Percentiles rank a stretch among this genome's conserved stretches.
These are phyloP conservation scores for Glossophaga mutica DNA, from an alignment of 2,797 vertebrate genomes.

Conservation along the genomic window DNA sequence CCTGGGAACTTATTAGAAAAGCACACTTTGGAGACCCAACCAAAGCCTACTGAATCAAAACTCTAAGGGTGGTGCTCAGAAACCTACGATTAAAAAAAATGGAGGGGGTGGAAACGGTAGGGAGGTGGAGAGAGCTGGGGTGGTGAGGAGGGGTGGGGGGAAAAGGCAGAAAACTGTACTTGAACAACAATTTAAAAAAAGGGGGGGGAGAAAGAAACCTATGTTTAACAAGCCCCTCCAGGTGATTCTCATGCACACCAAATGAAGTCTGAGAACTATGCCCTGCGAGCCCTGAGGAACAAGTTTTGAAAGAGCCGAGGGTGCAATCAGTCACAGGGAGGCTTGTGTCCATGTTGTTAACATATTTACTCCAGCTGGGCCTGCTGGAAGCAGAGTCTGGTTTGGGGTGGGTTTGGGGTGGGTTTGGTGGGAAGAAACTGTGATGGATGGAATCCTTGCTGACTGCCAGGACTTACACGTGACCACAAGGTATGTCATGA, in stretches of 20 bases:
- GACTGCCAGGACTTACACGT: neutral
- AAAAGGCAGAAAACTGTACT: no score
- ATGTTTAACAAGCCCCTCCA: neutral
- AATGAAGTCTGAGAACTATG: neutral
- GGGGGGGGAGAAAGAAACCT: no score
- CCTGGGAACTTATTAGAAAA: neutral
- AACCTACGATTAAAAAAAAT: neutral
- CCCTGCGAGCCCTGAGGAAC: neutral
- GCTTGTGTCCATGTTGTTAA: rapidly evolving
- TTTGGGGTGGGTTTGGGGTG: neutral
- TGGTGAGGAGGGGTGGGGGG: no score
- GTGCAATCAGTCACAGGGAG: neutral
- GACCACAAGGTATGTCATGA: rapidly evolving
- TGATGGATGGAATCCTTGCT: neutral
- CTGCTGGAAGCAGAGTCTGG: neutral
- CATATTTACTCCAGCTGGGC: neutral
- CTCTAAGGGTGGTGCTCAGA: neutral
- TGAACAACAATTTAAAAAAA: no score
- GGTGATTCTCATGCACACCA: neutral
- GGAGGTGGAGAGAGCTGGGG: no score
- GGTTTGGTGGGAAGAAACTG: neutral
- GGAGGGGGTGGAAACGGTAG: no score
- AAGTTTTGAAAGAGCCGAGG: neutral
- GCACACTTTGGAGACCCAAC: neutral
- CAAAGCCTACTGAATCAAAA: neutral